Evolutionary conservation across 2,797 vertebrate species (phyloP).

Genomic region (Erethizon dorsatum): DNA sequence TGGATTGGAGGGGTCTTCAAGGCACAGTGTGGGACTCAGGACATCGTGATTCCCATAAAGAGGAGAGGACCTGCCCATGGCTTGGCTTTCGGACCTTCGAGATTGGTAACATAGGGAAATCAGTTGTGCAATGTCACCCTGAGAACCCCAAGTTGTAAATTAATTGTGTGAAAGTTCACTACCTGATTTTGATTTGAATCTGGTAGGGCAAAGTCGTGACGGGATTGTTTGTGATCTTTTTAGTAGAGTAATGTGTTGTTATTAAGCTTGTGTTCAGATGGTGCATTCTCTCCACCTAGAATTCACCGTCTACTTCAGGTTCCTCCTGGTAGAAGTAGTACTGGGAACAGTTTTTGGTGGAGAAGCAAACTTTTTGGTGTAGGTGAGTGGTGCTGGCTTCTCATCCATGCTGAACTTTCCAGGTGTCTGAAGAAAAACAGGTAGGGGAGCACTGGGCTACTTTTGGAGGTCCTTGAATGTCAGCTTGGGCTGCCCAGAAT

Average conservation of each 20-base stretch:
- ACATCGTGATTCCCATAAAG: neutral
- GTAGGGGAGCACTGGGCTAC: neutral
- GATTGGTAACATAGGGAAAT: neutral
- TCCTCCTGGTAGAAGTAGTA: neutral
- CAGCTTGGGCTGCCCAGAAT: neutral
- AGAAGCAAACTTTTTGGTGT: neutral
- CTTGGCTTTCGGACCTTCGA: neutral
- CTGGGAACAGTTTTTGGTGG: neutral
- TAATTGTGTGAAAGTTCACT: neutral
- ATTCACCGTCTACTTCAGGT: neutral
- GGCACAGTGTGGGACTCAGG: neutral
- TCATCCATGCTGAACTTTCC: neutral
- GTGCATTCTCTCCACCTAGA: neutral
- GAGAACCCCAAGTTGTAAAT: constrained; percentile 13
- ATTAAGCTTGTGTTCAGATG: neutral
- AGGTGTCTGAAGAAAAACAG: neutral
- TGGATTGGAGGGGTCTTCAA: accelerated
- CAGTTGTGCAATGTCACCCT: neutral
- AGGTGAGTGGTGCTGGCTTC: neutral
- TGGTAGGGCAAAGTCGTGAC: neutral
- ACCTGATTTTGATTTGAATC: neutral
- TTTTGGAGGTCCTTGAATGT: neutral
- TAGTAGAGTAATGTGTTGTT: neutral
- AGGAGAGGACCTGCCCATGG: neutral
- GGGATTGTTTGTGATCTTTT: neutral